These are phyloP conservation scores for Malacosoma neustria DNA, from an alignment of 2,888 invertebrate genomes.

Conservation along the genomic window DNA sequence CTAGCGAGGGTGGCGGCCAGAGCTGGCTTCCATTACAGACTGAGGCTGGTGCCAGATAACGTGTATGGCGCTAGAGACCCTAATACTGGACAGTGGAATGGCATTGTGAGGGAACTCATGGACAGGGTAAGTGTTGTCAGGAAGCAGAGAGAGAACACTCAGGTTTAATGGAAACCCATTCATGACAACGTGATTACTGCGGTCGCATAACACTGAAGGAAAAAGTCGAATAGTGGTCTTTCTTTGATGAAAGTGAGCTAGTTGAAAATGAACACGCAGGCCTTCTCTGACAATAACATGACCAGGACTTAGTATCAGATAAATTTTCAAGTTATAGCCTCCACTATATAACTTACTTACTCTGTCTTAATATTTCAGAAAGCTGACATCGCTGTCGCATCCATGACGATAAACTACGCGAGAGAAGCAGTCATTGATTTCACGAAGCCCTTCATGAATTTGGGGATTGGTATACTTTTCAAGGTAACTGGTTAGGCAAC, in stretches of 20 bases:
- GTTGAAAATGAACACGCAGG: too few species aligned
- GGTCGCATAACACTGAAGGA: too few species aligned
- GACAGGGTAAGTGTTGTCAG: slow-evolving; percentile 79
- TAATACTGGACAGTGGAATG: slow-evolving; percentile 92
- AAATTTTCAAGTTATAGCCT: too few species aligned
- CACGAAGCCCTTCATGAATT: slow-evolving; percentile 98
- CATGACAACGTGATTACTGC: too few species aligned
- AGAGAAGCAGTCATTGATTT: slow-evolving; percentile 97
- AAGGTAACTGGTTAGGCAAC: slow-evolving; percentile 75
- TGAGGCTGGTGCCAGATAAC: slow-evolving; percentile 86
- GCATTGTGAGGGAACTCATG: slow-evolving; percentile 89
- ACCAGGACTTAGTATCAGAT: too few species aligned
- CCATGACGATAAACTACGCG: slow-evolving; percentile 98
- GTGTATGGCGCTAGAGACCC: slow-evolving; percentile 94
- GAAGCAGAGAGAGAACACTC: neutral
- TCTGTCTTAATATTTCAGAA: too few species aligned
- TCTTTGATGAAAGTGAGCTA: too few species aligned
- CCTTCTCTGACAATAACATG: too few species aligned
- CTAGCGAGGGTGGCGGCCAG: slow-evolving; percentile 87
- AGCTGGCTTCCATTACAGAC: slow-evolving; percentile 91
- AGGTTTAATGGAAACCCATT: too few species aligned
- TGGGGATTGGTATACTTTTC: slow-evolving; percentile 96
- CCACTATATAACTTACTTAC: too few species aligned
- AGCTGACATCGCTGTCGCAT: slow-evolving; percentile 96
- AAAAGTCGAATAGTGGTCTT: too few species aligned